Base-by-base conservation (phyloP, 2,113 vertebrate species). In the Colistium nudipinnis region DNA sequence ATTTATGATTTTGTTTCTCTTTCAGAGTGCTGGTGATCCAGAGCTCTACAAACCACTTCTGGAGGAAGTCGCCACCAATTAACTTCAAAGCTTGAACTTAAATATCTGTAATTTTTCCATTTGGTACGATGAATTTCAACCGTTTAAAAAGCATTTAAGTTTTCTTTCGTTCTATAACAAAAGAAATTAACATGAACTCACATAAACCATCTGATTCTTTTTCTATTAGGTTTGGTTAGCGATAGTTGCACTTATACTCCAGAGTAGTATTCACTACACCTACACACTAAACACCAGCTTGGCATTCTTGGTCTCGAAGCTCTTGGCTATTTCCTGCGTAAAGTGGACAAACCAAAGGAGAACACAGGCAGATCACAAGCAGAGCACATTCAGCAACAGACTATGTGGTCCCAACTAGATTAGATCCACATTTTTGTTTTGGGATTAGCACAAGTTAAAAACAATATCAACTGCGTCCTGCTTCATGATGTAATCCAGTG, bases 291-390 rank as follows among this genome's bases (percentile, higher is more conserved):
- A 31, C 48, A 10, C 17, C 51, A n/a, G 20, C 54, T 51, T 7
- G 56, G 16, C 9, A 20, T 94, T 95, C 87, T 94, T 94, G 69
- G 95, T 94, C 88, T 96, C 95, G 87, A 97, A 98, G 62, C 94
- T 87, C 80, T 94, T 89, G 61, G 95, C 96, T 60, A 97, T 96
- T 80, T 97, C 96, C 54, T 59, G 22, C 51, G 11, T 77, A 19
- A 77, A 70, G 66, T 70, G 38, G 16, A 41, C 22, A 53, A 8
- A 49, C 0, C 14, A 70, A 17, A 64, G 7, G 39, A 44, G 36
- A 51, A 33, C n/a, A 22, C 13, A 0, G 11, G 17, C 5, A 20
- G 17, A 16, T 56, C 6, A 56, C 1, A 16, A 48, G 13, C 7
- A 27, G 14, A 12, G 11, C 4, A 14, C 20, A 24, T n/a, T 22